Evolutionary conservation across 1,140 invertebrate genomes (phyloP).

Genomic region (Zaprionus capensis): DNA sequence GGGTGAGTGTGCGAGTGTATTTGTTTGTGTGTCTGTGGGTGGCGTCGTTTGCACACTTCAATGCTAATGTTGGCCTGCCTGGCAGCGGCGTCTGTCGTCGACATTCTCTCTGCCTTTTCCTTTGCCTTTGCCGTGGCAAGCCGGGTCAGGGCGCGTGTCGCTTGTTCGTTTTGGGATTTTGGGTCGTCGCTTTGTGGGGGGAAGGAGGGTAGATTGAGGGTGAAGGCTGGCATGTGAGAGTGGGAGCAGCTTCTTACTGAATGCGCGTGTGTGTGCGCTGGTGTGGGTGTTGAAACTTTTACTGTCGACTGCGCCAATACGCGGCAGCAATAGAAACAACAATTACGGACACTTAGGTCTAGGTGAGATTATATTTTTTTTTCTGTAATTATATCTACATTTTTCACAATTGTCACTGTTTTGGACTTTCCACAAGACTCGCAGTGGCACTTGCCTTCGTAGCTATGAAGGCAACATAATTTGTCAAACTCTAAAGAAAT

Average conservation of each 20-base stretch:
- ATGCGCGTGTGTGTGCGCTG: background rate
- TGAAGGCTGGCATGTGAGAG: constrained; percentile 18
- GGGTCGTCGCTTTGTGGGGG: constrained; percentile 49
- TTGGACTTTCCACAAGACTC: background rate
- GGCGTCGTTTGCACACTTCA: constrained; percentile 83
- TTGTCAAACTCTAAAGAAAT: background rate
- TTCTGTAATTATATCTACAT: constrained; percentile 14
- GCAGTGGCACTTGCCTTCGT: background rate
- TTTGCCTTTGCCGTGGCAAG: constrained; percentile 36
- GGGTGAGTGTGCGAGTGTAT: constrained; percentile 22
- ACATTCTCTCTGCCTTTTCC: constrained; percentile 65
- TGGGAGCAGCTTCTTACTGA: constrained; percentile 19
- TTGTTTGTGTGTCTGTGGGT: constrained; percentile 63
- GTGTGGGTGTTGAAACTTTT: constrained; percentile 46
- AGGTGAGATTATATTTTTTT: constrained; percentile 21
- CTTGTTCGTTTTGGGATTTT: constrained; percentile 80
- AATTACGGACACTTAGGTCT: constrained; percentile 42
- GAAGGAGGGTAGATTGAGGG: constrained; percentile 17
- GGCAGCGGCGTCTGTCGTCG: constrained; percentile 80
- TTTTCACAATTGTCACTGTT: constrained; percentile 6
- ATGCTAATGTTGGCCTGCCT: constrained; percentile 84
- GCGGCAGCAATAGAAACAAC: constrained; percentile 37
- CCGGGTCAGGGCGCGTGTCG: constrained; percentile 71
- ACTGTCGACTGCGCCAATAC: constrained; percentile 42
- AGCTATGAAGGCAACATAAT: constrained; percentile 4